A percentile compares a stretch with the other conserved stretches of the same genome.
These are phyloP conservation scores for Heliconius hewitsoni DNA, from an alignment of 1,140 invertebrate genomes.

Conservation along the genomic window DNA sequence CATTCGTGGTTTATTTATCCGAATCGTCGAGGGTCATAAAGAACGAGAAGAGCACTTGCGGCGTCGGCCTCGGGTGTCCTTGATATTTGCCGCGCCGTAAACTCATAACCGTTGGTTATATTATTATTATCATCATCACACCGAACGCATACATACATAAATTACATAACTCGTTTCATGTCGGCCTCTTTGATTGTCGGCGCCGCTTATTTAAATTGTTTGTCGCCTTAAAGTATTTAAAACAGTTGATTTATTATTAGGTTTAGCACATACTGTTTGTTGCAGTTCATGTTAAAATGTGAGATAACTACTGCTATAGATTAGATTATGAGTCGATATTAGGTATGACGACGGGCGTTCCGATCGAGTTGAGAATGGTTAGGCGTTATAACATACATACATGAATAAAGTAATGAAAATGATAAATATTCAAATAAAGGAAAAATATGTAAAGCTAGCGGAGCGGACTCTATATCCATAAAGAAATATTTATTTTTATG, in stretches of 20 bases:
- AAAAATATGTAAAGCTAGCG: no score
- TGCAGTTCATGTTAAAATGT: not conserved
- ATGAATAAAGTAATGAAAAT: not conserved
- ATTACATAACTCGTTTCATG: conserved; percentile 8
- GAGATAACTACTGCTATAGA: not conserved
- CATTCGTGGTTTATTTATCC: conserved; percentile 4
- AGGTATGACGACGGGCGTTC: not conserved
- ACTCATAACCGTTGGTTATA: conserved; percentile 18
- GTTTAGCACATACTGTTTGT: not conserved
- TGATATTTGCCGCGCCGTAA: conserved; percentile 15
- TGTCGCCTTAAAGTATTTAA: not conserved
- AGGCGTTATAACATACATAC: no score
- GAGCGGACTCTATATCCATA: no score
- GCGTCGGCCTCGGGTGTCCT: conserved; percentile 12
- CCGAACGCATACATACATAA: conserved; percentile 20
- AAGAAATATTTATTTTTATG: no score
- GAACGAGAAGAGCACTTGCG: conserved; percentile 8
- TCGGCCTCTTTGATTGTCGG: conserved; percentile 4
- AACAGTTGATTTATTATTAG: not conserved
- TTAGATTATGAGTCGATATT: not conserved
- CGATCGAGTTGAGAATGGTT: no score
- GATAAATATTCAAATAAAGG: not conserved
- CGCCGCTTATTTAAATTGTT: not conserved
- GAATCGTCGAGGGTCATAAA: conserved; percentile 10
- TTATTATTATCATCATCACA: conserved; percentile 20